Evolutionary conservation across 1,140 invertebrate genomes (phyloP), one percentile per base, ranked within the genome.

Genomic region (Drosophila guanche): DNA sequence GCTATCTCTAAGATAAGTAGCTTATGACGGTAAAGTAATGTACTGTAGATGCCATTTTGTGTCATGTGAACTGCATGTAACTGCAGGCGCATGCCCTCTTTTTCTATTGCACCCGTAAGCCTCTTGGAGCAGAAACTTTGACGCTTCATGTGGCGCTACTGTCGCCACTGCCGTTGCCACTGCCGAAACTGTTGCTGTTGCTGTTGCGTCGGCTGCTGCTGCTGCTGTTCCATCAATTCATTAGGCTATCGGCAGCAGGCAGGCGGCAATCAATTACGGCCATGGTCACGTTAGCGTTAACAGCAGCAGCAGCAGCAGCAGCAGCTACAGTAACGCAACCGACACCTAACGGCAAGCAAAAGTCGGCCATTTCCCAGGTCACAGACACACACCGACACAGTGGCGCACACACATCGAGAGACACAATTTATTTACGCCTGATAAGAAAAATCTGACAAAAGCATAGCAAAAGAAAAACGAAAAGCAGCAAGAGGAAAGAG

Each of bases 261-360:
- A 33, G 33, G 66, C 59, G 53, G 23, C 69, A 76, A 85, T 76
- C 77, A 85, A 85, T 85, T 86, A 76, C 73, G 81, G 81, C 81
- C 80, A 85, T 69, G 80, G 80, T 69, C 81, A 56, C 59, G 50
- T 76, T 73, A 68, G 42, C 51, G 53, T 52, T 63, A 74, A 74
- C 54, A 54, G 37, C 22, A 59, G 40, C 46, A 71, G 45, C 33
- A 71, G 42, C 58, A 53, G 52, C 14, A 46, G 6, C 58, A 63
- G 52, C 14, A 46, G 6, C 58, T 60, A 50, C 45, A 58, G 56
- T 53, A 74, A 56, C 37, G 48, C 2, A 45, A 33, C 33, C 33
- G 33, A 37, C 33, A 37, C 33, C 33, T 47, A 67, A 67, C 45
- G 33, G 47, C 47, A n/a, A 27, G 22, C 33, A n/a, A 56, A 48